Conservation (phyloP, 64 coral and sea anemone species). For the Dendrophyllia cribrosa region DNA sequence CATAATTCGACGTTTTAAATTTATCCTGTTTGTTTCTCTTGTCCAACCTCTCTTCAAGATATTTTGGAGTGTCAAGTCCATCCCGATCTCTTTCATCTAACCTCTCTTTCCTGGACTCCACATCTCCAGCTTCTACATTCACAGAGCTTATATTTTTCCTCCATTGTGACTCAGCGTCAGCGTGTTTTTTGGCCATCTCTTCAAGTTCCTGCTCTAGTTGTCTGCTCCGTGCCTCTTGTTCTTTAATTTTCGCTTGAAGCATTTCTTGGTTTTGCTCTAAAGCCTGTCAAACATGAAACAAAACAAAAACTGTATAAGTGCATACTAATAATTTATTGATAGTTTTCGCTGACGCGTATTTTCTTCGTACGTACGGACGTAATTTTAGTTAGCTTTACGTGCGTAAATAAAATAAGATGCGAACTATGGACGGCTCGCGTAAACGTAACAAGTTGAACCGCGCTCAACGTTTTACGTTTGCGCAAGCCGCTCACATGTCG, state of each 20-base stretch:
- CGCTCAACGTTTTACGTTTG: too few relatives aligned
- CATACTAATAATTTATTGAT: neutral
- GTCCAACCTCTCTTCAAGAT: neutral
- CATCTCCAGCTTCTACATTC: neutral
- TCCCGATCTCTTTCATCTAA: neutral
- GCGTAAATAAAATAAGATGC: too few relatives aligned
- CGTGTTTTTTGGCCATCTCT: constrained; percentile 22
- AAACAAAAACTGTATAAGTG: neutral
- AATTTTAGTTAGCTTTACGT: too few relatives aligned
- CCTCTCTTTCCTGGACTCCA: neutral
- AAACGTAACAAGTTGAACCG: too few relatives aligned
- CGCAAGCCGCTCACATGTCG: too few relatives aligned
- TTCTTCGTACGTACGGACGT: too few relatives aligned
- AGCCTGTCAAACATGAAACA: constrained; percentile 28
- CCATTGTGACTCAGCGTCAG: constrained; percentile 24
- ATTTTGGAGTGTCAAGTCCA: neutral
- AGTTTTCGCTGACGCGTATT: too few relatives aligned
- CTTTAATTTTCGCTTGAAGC: constrained; percentile 70
- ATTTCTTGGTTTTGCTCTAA: constrained; percentile 80
- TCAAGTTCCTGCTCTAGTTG: constrained; percentile 68
- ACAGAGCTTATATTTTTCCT: neutral
- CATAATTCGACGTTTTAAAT: neutral
- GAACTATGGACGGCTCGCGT: too few relatives aligned
- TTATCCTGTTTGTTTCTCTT: neutral
- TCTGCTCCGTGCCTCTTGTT: constrained; percentile 75